Conservation (phyloP, 1,140 invertebrate species). For the Odontomachus brunneus region DNA sequence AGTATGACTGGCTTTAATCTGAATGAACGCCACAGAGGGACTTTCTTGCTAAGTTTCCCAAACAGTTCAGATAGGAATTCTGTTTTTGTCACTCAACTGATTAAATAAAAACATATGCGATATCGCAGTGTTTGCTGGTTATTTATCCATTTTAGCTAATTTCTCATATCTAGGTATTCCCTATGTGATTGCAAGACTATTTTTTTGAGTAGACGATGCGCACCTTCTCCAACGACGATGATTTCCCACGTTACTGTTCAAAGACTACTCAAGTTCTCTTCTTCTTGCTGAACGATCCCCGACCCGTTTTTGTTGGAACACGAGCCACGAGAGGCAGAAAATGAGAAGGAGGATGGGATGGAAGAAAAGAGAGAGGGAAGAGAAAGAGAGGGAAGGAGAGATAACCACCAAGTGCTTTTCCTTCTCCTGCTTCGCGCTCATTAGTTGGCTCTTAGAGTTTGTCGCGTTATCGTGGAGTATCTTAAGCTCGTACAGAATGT, state of each 20-base stretch:
- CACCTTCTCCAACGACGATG: not conserved
- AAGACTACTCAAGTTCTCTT: constrained; percentile 22
- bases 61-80: too few relatives aligned
- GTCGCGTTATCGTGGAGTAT: constrained; percentile 66
- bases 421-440: constrained; percentile 39
- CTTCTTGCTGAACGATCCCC: constrained; percentile 43
- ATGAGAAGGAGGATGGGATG: too few relatives aligned
- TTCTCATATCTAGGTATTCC: too few relatives aligned
- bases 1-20: too few relatives aligned
- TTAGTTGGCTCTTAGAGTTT: constrained; percentile 60
- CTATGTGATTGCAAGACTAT: too few relatives aligned
- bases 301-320: constrained; percentile 11
- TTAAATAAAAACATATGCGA: too few relatives aligned
- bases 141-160: too few relatives aligned
- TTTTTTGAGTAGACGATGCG: constrained; percentile 2
- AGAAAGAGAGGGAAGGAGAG: not conserved
- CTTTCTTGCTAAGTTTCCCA: too few relatives aligned
- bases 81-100: too few relatives aligned
- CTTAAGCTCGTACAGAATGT: constrained; percentile 64
- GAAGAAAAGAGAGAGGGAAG: not conserved
- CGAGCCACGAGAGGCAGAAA: too few relatives aligned
- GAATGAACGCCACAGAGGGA: too few relatives aligned
- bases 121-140: too few relatives aligned
- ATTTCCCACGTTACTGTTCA: constrained; percentile 38
- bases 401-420: constrained; percentile 29